Percentiles rank a stretch among this genome's conserved stretches.
These are phyloP conservation scores for Linnaemya vulpina DNA, from an alignment of 2,888 invertebrate species.

Conservation along the genomic window DNA sequence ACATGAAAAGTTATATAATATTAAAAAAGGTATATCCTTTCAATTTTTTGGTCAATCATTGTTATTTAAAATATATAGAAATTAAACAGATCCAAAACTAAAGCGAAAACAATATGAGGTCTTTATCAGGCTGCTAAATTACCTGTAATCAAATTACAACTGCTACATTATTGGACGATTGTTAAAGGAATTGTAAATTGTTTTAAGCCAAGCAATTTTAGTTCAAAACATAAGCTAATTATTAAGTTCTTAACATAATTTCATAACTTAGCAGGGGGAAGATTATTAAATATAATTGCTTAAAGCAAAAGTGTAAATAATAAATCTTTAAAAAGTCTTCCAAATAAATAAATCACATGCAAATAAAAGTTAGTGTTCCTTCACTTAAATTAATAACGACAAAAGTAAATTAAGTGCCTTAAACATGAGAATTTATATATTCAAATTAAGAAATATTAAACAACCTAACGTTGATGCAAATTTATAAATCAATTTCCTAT, in stretches of 20 bases:
- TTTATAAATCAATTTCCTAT: slow-evolving; percentile 33
- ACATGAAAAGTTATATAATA: neutral
- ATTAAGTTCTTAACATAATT: neutral
- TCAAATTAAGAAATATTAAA: neutral
- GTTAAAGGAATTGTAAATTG: slow-evolving; percentile 1
- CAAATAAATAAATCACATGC: slow-evolving; percentile 2
- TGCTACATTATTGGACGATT: neutral
- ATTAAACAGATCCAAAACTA: neutral
- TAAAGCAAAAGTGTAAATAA: neutral
- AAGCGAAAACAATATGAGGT: slow-evolving; percentile 31
- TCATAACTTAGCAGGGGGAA: neutral
- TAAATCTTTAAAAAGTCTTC: slow-evolving; percentile 35
- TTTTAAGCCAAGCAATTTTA: slow-evolving; percentile 9
- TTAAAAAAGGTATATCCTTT: neutral
- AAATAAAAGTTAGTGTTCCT: no score
- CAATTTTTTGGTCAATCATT: neutral
- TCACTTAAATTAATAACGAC: neutral
- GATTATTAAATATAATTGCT: neutral
- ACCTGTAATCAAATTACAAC: slow-evolving; percentile 10
- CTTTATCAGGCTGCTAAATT: slow-evolving; percentile 9
- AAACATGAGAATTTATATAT: slow-evolving; percentile 11
- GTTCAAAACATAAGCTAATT: neutral
- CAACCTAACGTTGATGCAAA: slow-evolving; percentile 19
- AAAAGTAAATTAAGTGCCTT: slow-evolving; percentile 43
- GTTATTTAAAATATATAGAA: neutral